Evolutionary conservation across 2,797 vertebrate genomes (phyloP), one percentile per base, ranked within the genome.

Genomic region (Acanthopagrus latus): DNA sequence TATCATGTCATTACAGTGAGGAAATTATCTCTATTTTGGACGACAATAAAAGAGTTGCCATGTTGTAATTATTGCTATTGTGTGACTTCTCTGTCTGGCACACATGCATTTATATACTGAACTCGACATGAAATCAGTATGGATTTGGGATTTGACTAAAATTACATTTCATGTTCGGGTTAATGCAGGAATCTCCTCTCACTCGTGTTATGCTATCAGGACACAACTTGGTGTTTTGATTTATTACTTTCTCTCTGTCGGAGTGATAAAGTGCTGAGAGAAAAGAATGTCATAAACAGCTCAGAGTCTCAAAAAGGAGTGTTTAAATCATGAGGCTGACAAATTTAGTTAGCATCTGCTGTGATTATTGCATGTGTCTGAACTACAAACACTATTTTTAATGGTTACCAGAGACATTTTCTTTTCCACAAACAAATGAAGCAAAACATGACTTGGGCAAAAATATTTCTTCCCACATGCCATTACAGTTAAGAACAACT

Each of bases 21-120:
- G 83, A 89, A 87, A 89, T 85, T 18, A 81, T 83, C 76, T 87
- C 83, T 90, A 90, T 91, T 92, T 89, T 88, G 77, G 90, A 85
- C 78, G 74, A 86, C 86, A 89, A 90, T 89, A 74, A 89, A 89
- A 74, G 74, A 66, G 68, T 82, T 83, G 82, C 75, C 80, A 87
- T 84, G 86, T 83, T 88, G 85, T 88, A 89, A 90, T 87, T 87
- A 89, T 74, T 85, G 75, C 73, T 72, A 89, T 90, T 91, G 89
- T 91, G 83, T 63, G 81, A 82, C 84, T 86, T 71, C 58, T 74
- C 65, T 77, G 73, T 62, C 71, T 79, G 67, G 59, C 76, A 72
- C 54, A 71, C 54, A 71, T 79, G 67, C 64, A 48, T 44, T 44
- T 58, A 69, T 76, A 78, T 71, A 52, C 56, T 56, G 33, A 43